Evolutionary conservation across 2,888 invertebrate species (phyloP).

Genomic region (Lydus trimaculatus): DNA sequence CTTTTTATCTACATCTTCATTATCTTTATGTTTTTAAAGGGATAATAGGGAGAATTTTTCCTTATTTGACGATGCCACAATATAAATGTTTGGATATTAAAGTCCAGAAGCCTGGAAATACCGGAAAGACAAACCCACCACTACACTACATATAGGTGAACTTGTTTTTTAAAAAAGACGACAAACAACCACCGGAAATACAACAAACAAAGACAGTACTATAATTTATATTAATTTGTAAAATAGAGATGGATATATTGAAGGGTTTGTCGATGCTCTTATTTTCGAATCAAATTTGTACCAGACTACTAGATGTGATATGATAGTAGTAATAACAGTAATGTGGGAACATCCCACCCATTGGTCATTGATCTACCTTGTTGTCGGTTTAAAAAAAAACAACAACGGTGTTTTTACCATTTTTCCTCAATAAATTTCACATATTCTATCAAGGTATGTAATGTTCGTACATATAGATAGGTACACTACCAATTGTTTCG

Average conservation of each 20-base stretch:
- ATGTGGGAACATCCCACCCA: conserved; percentile 56
- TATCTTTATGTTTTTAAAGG: neutral
- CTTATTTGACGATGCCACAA: too few relatives aligned
- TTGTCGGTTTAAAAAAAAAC: neutral
- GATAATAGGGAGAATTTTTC: too few relatives aligned
- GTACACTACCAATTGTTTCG: neutral
- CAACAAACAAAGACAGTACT: conserved; percentile 11
- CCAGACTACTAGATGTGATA: conserved; percentile 21
- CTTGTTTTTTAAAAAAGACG: conserved; percentile 1
- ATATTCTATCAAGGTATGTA: neutral
- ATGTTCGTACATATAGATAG: neutral
- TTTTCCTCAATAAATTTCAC: neutral
- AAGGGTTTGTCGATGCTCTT: conserved; percentile 36
- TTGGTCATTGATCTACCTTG: conserved; percentile 59
- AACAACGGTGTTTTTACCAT: neutral
- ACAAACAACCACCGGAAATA: conserved; percentile 15
- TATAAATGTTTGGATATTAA: neutral
- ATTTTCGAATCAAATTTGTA: conserved; percentile 39
- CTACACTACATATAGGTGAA: neutral
- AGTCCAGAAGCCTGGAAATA: neutral
- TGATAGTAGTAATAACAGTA: neutral
- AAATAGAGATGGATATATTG: conserved; percentile 29
- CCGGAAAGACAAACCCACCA: neutral
- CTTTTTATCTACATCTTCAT: neutral
- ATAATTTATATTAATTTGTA: conserved; percentile 8